Evolutionary conservation across 1,140 invertebrate genomes (phyloP).

Genomic region (Drosophila nebulosa): DNA sequence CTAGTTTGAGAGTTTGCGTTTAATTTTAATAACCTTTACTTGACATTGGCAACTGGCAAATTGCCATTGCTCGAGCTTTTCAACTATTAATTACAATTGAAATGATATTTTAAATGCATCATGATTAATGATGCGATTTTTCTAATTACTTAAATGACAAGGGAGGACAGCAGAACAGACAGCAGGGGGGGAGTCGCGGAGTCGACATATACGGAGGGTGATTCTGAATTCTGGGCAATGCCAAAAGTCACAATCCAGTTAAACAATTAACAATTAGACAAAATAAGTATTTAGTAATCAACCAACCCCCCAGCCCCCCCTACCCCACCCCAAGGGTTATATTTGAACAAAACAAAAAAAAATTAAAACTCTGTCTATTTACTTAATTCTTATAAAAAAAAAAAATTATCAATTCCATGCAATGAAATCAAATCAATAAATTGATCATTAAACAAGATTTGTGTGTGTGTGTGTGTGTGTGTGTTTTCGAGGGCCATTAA

Average conservation of each 20-base stretch:
- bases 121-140: conserved; percentile 54
- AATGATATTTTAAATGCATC: conserved; percentile 53
- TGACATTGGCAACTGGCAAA: conserved; percentile 43
- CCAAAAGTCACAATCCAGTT: not conserved
- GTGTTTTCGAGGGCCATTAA: not conserved
- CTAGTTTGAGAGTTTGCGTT: not conserved
- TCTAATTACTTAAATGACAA: conserved; percentile 25
- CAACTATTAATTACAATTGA: conserved; percentile 51
- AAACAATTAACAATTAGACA: not conserved
- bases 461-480: too few relatives aligned
- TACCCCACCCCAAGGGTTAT: too few relatives aligned
- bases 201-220: too few relatives aligned
- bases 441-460: too few relatives aligned
- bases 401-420: too few relatives aligned
- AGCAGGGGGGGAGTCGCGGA: conserved; percentile 4
- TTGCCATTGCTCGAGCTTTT: conserved; percentile 28
- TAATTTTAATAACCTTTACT: conserved; percentile 43
- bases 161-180: not conserved
- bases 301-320: too few relatives aligned
- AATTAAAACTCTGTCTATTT: too few relatives aligned
- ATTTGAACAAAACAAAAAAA: not conserved
- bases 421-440: too few relatives aligned
- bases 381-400: too few relatives aligned
- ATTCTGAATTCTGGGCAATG: not conserved
- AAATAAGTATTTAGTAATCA: too few relatives aligned